Evolutionary conservation across 2,113 vertebrate species (phyloP).

Genomic region (Aegotheles bennettii): DNA sequence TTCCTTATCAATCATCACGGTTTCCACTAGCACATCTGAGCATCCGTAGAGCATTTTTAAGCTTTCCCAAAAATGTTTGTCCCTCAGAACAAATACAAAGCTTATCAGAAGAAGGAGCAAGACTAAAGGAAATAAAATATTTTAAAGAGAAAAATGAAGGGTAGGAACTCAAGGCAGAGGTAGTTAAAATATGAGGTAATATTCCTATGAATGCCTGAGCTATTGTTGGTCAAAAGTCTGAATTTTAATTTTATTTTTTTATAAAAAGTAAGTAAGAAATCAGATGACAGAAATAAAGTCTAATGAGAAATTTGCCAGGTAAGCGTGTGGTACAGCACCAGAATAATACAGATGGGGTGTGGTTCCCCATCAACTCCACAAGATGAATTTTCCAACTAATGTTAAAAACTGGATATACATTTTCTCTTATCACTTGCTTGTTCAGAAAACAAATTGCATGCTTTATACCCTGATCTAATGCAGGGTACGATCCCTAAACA

Average conservation of each 20-base stretch:
- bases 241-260: background rate
- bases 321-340: background rate
- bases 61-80: background rate
- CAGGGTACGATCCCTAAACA: background rate
- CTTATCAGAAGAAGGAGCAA: background rate
- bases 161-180: background rate
- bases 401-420: background rate
- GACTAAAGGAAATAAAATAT: background rate
- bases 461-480: background rate
- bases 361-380: background rate
- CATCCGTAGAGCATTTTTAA: background rate
- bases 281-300: background rate
- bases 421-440: background rate
- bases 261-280: background rate
- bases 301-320: background rate
- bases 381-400: background rate
- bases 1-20: background rate
- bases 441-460: background rate
- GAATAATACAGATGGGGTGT: background rate
- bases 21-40: background rate
- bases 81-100: background rate
- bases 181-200: background rate
- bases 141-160: background rate
- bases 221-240: background rate
- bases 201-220: background rate